A percentile compares a stretch with the other conserved stretches of the same genome.
These are phyloP conservation scores for Chydorus sphaericus DNA, from an alignment of 2,888 invertebrate genomes.

Conservation along the genomic window DNA sequence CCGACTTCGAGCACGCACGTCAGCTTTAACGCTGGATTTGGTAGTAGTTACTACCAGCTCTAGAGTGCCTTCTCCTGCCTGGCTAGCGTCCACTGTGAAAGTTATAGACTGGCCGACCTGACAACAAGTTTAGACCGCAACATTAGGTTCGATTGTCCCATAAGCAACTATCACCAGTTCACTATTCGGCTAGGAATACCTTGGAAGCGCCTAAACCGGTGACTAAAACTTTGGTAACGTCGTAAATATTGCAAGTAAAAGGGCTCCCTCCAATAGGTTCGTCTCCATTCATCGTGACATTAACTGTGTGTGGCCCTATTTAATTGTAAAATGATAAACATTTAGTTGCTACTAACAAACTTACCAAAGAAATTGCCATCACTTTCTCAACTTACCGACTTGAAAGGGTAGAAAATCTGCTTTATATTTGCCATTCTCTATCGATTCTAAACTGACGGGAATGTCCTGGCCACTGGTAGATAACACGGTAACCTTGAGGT, in stretches of 20 bases:
- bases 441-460: slow-evolving; percentile 48
- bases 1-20: slow-evolving; percentile 75
- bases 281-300: slow-evolving; percentile 57
- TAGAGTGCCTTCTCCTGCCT: slow-evolving; percentile 84
- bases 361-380: neutral
- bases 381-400: slow-evolving; percentile 36
- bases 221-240: slow-evolving; percentile 47
- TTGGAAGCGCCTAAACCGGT: slow-evolving; percentile 39
- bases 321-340: slow-evolving; percentile 1
- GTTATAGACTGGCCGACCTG: slow-evolving; percentile 75
- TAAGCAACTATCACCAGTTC: too few species aligned
- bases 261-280: slow-evolving; percentile 81
- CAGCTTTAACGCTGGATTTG: slow-evolving; percentile 78
- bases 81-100: slow-evolving; percentile 85
- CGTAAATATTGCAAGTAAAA: slow-evolving; percentile 86
- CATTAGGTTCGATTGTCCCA: neutral
- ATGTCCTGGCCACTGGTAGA: slow-evolving; percentile 72
- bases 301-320: slow-evolving; percentile 62
- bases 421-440: slow-evolving; percentile 47
- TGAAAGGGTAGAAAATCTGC: slow-evolving; percentile 68
- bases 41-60: slow-evolving; percentile 76
- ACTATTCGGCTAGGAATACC: slow-evolving; percentile 33
- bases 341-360: neutral
- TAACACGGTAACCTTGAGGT: slow-evolving; percentile 45
- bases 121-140: slow-evolving; percentile 16